phyloP scores from a whole-genome alignment of 2,888 invertebrate species.

The Ophion slaviceki region DNA sequence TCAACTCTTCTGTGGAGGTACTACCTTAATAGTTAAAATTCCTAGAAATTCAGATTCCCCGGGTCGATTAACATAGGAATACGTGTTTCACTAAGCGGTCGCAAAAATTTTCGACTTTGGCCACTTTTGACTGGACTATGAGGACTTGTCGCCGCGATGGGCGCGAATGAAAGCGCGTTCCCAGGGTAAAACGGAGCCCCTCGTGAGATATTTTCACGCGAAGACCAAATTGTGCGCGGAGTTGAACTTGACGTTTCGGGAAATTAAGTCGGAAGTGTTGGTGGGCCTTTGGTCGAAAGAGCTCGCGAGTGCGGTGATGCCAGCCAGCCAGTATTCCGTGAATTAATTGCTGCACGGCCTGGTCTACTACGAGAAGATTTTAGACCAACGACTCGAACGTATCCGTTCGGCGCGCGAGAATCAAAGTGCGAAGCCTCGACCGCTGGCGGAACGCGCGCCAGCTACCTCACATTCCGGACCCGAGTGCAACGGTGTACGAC shows the following conservation, averaged over 20 bases:
- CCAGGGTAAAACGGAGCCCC: conserved; percentile 3
- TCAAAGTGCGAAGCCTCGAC: neutral
- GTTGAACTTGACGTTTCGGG: neutral
- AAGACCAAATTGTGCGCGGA: neutral
- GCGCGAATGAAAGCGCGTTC: conserved; percentile 2
- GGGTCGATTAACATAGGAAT: no score
- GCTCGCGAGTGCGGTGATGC: neutral
- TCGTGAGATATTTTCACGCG: conserved; percentile 23
- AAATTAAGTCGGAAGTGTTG: neutral
- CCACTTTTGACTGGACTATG: no score
- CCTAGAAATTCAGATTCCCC: no score
- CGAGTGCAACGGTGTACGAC: neutral
- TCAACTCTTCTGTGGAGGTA: no score
- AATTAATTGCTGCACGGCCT: neutral
- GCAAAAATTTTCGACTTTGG: no score
- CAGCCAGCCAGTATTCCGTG: neutral
- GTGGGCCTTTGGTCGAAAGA: neutral
- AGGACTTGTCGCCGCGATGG: conserved; percentile 6
- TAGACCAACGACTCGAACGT: neutral
- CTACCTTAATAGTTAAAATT: no score
- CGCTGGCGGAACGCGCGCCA: neutral
- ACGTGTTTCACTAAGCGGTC: no score
- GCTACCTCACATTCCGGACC: neutral
- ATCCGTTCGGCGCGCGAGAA: neutral
- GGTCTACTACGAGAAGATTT: neutral